phyloP scores from a whole-genome alignment of 2,797 vertebrate species.

The Galagoides demidoff region DNA sequence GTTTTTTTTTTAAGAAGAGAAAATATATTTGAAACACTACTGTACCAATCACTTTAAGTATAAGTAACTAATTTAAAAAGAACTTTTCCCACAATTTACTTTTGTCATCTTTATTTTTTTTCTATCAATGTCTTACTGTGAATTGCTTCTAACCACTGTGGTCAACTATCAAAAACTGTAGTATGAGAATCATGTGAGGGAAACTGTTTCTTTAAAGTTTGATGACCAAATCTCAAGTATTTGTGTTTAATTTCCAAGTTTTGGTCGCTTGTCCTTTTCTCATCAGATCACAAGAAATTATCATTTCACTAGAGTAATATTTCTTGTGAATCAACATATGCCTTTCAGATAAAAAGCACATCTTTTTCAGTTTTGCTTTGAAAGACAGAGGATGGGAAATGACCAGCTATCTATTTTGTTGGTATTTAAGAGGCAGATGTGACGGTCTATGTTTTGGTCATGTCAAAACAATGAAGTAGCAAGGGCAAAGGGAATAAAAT shows the following conservation, averaged over 20 bases:
- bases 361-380: background rate
- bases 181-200: background rate
- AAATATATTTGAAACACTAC: background rate
- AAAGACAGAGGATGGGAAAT: background rate
- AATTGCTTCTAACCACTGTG: background rate
- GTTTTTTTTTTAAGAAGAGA: background rate
- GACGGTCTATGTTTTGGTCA: background rate
- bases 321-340: background rate
- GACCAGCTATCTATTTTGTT: background rate
- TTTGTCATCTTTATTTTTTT: background rate
- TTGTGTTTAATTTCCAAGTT: background rate
- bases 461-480: background rate
- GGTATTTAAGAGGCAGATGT: background rate
- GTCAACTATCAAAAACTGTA: background rate
- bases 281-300: background rate
- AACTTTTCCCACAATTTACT: background rate
- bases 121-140: background rate
- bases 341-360: background rate
- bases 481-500: background rate
- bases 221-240: background rate
- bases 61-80: background rate
- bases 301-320: background rate
- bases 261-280: background rate
- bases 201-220: slow-evolving; percentile 2
- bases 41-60: background rate